Evolutionary conservation across 1,140 invertebrate species (phyloP), one percentile per base, ranked within the genome.

Genomic region (Drosophila busckii): DNA sequence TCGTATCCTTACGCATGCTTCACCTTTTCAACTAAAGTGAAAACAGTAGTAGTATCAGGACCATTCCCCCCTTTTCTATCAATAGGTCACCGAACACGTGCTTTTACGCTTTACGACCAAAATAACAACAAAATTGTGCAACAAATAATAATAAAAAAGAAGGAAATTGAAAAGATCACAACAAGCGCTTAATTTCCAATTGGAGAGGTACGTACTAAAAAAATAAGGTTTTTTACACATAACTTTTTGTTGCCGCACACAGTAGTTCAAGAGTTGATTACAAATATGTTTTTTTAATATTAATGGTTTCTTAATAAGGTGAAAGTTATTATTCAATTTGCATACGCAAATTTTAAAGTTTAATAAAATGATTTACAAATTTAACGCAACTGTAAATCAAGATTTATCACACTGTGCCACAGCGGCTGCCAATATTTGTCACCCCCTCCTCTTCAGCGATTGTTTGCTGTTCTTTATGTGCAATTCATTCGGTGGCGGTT

Each of bases 401-500:
- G n/a, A n/a, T n/a, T n/a, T n/a, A n/a, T 12, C 9, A 38, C 52
- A 67, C 34, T 56, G 59, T 63, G 53, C 63, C 20, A 3, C 35
- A 15, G 26, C 38, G 28, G 9, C 23, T 61, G 42, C 45, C 46
- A 80, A 55, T 46, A 68, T 55, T 59, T 55, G 53, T n/a, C n/a
- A n/a, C n/a, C 48, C 42, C 52, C 52, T 53, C 42, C 41, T 32
- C 23, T 40, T 64, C 31, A 35, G 22, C 44, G 20, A 41, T 59
- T 64, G 60, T 49, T 38, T 68, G 58, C n/a, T 64, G 52, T 78
- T 80, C 58, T 78, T 80, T 53, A 55, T 78, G 63, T 52, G 46
- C 71, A 73, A 80, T 78, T 78, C 71, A 78, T 76, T 76, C 50
- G 66, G 61, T 76, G 66, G 70, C 60, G 71, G 60, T 61, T 75